Evolutionary conservation across 2,888 invertebrate genomes (phyloP), one percentile per base, ranked within the genome.

Genomic region (Temnothorax rugatulus): DNA sequence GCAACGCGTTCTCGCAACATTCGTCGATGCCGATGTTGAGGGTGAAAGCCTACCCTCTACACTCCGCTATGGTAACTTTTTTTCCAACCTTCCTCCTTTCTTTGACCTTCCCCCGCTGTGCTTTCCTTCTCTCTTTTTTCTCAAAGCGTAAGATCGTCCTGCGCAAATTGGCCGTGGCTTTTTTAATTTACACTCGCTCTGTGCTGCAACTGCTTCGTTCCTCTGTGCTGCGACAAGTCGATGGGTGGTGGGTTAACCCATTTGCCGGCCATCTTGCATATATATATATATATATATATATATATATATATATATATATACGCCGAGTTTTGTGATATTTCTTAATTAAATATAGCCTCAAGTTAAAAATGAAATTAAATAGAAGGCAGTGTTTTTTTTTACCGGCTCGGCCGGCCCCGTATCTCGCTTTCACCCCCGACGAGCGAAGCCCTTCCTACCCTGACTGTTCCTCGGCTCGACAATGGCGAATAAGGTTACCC

Each of bases 341-440:
- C 93, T 93, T 93, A 93, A 93, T 93, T 93, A 93, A 93, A 93
- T 92, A 91, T 91, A 92, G 90, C 91, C 91, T 87, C 90, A 88
- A 91, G 91, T 93, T 91, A 92, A 93, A 92, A 93, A 92, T 92
- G 91, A 92, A 93, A 93, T 93, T 92, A 93, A 93, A 93, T 92
- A 91, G 91, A 91, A 91, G 91, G 90, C 89, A 86, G 88, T 87
- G 89, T 89, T 90, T 92, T 29, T 29, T 91, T 91, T 92, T 86
- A 79, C 81, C 82, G 74, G 71, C 86, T 61, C 50, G 74, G 38
- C 71, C 63, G 18, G 18, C 34, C 7, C n/a, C 66, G 29, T 66
- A 69, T 69, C 81, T 57, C 75, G 29, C 57, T 71, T 83, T 57
- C 73, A 77, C 69, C 74, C 82, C 74, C 64, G 38, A 47, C 76